Evolutionary conservation across 1,140 invertebrate genomes (phyloP), one percentile per base, ranked within the genome.

Genomic region (Atta colombica): DNA sequence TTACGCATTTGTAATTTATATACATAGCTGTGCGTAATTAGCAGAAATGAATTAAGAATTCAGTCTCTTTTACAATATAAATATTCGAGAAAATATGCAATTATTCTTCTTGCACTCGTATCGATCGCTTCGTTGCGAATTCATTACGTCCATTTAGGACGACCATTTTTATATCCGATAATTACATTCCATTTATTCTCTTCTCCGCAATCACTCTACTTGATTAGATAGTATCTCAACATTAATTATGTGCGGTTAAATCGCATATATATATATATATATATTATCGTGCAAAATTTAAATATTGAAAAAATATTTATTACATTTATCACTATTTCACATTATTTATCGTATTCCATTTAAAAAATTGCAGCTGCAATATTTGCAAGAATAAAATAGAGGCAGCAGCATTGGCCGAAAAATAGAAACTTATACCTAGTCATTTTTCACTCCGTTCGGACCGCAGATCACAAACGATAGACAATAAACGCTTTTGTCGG

Each of bases 131-230:
- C n/a, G 45, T 78, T 31, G 28, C 45, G 45, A 78, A 78, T 78
- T 66, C 45, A 51, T 78, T 78, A 78, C 61, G 6, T 66, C 77
- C 77, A 78, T 78, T 78, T 28, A 39, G 10, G 21, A 77, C 28
- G 61, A 10, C 18, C 77, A 78, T 31, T 78, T 78, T 78, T 68
- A 68, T 68, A 14, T 21, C 7, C 45, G 45, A 78, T 78, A 78
- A 78, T 78, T 45, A 78, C 61, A 49, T 78, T 21, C 63, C 28
- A 78, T 78, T 53, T 78, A 68, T 68, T 78, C 25, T 68, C 39
- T 78, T 66, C 28, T 28, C 61, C 25, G 61, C 18, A 10, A 78
- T 49, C 60, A 18, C 10, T 77, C 16, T 31, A 7, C 21, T 1
- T 25, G 60, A 65, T 65, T 78, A 78, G 21, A 49, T 25, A 61